These are phyloP conservation scores for Setipinna tenuifilis DNA, from an alignment of 2,797 vertebrate species.

Conservation along the genomic window DNA sequence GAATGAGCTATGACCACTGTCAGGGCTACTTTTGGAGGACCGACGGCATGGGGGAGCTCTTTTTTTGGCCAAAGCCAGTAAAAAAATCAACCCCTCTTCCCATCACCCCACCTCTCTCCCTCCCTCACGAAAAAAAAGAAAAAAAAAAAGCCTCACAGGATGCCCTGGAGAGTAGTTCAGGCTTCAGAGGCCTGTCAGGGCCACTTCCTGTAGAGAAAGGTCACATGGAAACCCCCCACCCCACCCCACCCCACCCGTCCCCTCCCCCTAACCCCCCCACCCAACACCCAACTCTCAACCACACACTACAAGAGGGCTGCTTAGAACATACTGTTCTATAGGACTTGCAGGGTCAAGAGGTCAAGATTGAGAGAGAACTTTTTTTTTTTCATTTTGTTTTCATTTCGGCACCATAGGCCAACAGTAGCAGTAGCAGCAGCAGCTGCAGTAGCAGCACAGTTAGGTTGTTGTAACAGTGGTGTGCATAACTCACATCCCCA, in stretches of 20 bases:
- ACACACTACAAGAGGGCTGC: background rate
- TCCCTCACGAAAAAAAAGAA: background rate
- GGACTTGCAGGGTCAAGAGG: slow-evolving; percentile 12
- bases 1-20: slow-evolving; percentile 4
- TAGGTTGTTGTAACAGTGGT: background rate
- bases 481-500: background rate
- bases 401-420: background rate
- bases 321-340: slow-evolving; percentile 26
- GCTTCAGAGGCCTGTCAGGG: slow-evolving; percentile 53
- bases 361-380: background rate
- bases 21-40: background rate
- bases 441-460: background rate
- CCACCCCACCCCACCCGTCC: slow-evolving; percentile 31
- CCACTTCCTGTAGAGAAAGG: slow-evolving; percentile 49
- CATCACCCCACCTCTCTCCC: background rate
- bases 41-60: background rate
- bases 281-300: background rate
- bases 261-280: slow-evolving; percentile 23
- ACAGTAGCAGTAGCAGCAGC: too few species aligned
- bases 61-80: background rate
- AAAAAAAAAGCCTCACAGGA: slow-evolving; percentile 23
- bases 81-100: background rate
- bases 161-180: slow-evolving; percentile 45
- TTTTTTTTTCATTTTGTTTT: too few species aligned
- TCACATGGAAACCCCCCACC: slow-evolving; percentile 28